Evolutionary conservation across 37 sponge, comb jelly and placozoan species (phyloP).

Genomic region (Agelas oroides): DNA sequence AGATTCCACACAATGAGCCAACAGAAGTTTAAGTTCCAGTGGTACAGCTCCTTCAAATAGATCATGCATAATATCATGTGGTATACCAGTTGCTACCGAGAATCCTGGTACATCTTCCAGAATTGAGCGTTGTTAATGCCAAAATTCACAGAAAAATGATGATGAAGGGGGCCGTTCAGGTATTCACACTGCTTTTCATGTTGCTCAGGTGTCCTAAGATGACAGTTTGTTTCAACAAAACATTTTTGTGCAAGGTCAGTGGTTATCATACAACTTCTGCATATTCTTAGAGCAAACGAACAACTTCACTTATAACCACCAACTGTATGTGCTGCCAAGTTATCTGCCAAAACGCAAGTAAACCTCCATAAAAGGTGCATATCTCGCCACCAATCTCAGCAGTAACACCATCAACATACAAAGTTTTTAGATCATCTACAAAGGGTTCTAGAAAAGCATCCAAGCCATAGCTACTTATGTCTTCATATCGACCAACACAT

Average conservation of each 20-base stretch:
- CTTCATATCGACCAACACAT: constrained; percentile 35
- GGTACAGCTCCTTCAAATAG: constrained; percentile 12
- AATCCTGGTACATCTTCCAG: constrained; percentile 27
- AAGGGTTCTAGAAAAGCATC: constrained; percentile 43
- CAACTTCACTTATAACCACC: constrained; percentile 9
- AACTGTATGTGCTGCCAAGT: constrained; percentile 33
- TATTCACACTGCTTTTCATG: background rate
- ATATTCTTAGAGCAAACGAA: constrained; percentile 26
- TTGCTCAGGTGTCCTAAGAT: background rate
- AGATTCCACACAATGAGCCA: background rate
- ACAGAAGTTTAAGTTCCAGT: background rate
- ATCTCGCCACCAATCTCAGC: background rate
- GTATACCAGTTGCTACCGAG: constrained; percentile 26
- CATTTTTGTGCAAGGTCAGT: background rate
- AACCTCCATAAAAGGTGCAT: constrained; percentile 32
- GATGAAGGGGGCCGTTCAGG: background rate
- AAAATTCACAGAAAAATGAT: constrained; percentile 1
- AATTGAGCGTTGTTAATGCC: constrained; percentile 13
- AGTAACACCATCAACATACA: too few relatives aligned
- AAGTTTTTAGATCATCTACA: constrained; percentile 50
- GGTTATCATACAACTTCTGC: constrained; percentile 12
- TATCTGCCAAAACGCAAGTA: constrained; percentile 17
- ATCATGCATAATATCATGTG: constrained; percentile 34
- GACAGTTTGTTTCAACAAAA: background rate
- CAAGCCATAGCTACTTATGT: constrained; percentile 29